Conservation (phyloP, 2,797 vertebrate genomes). For the Ptychobarbus kaznakovi region DNA sequence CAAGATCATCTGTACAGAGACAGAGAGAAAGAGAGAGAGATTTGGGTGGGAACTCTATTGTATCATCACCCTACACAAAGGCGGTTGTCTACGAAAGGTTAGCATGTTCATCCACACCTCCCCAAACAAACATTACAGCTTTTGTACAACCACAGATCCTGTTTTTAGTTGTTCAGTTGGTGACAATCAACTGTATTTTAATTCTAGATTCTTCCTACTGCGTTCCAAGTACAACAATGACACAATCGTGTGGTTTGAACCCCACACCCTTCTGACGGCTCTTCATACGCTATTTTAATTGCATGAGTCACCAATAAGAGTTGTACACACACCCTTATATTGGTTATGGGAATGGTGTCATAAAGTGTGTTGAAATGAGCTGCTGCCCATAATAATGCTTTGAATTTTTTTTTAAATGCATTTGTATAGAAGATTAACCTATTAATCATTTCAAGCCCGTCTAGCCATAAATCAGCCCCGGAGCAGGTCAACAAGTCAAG, state of each 20-base stretch:
- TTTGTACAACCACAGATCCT: conserved; percentile 35
- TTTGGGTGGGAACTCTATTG: conserved; percentile 28
- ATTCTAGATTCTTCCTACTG: not conserved
- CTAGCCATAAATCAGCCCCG: not conserved
- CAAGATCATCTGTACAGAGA: conserved; percentile 84
- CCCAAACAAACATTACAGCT: conserved; percentile 43
- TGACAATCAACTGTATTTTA: conserved; percentile 14
- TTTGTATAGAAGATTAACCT: conserved; percentile 15
- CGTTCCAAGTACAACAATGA: conserved; percentile 16
- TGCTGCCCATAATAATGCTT: conserved; percentile 24
- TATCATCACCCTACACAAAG: conserved; percentile 32
- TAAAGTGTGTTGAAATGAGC: not conserved
- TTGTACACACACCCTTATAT: conserved; percentile 51
- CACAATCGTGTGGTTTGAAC: conserved; percentile 7
- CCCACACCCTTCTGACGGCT: conserved; percentile 39
- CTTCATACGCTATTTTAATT: not conserved
- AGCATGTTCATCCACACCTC: conserved; percentile 41
- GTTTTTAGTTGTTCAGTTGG: conserved; percentile 29
- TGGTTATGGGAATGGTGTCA: conserved; percentile 15
- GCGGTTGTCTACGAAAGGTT: conserved; percentile 11
- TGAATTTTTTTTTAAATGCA: conserved; percentile 12
- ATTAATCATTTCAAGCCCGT: not conserved
- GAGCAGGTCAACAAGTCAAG: conserved; percentile 59
- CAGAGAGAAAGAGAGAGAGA: conserved; percentile 48
- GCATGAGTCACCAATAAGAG: not conserved